These are phyloP conservation scores for Hydropsyche betteni DNA, from an alignment of 2,888 invertebrate species.

Conservation along the genomic window DNA sequence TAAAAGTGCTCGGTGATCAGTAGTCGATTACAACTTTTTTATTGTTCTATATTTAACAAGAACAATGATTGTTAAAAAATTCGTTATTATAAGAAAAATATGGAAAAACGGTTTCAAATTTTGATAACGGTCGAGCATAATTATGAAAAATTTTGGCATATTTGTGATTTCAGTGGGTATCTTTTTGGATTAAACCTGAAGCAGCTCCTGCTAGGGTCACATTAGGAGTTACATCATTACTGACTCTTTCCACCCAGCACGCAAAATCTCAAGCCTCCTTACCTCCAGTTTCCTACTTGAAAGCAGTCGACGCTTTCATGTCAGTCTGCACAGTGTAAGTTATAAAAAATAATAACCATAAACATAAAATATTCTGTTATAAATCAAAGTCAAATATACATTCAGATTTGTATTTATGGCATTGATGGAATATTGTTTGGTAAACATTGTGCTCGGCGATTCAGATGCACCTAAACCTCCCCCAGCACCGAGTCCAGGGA, in stretches of 20 bases:
- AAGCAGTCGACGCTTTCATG: conserved; percentile 93
- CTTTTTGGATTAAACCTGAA: conserved; percentile 95
- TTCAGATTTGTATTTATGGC: conserved; percentile 90
- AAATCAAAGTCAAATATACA: neutral
- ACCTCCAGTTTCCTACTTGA: conserved; percentile 92
- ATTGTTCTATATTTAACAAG: too few species aligned
- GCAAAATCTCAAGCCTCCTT: conserved; percentile 93
- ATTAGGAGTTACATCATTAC: conserved; percentile 84
- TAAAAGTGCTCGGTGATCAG: too few species aligned
- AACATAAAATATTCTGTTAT: neutral
- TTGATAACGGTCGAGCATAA: too few species aligned
- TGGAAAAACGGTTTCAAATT: too few species aligned
- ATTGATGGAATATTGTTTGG: conserved; percentile 90
- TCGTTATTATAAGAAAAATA: too few species aligned
- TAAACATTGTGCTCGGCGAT: conserved; percentile 84
- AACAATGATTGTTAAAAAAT: too few species aligned
- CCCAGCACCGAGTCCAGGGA: conserved; percentile 56
- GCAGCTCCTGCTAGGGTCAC: conserved; percentile 92
- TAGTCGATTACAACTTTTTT: too few species aligned
- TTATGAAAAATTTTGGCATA: too few species aligned
- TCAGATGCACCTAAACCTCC: conserved; percentile 70
- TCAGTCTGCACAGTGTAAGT: conserved; percentile 86
- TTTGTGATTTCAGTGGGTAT: conserved; percentile 78
- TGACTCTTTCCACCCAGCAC: conserved; percentile 90
- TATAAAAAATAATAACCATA: conserved; percentile 5